phyloP scores from a whole-genome alignment of 2,113 vertebrate species.

The Ctenodactylus gundi region DNA sequence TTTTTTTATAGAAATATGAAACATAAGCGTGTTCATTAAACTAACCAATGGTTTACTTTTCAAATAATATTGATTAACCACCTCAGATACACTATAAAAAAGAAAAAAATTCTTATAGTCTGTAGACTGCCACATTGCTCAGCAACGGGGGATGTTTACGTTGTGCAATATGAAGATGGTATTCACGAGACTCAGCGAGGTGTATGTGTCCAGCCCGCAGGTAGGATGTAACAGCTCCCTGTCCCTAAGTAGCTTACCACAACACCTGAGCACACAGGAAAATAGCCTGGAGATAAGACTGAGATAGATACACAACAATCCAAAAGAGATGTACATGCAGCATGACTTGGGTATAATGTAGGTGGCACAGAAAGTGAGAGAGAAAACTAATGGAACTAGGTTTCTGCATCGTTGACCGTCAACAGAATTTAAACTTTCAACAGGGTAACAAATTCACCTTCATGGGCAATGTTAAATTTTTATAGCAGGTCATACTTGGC shows the following conservation, averaged over 20 bases:
- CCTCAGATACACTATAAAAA: background rate
- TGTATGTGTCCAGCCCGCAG: background rate
- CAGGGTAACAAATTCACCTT: constrained; percentile 96
- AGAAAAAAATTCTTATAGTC: background rate
- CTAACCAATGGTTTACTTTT: background rate
- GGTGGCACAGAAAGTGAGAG: too few relatives aligned
- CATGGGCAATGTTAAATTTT: constrained; percentile 94
- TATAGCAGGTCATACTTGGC: constrained; percentile 96
- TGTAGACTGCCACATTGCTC: background rate
- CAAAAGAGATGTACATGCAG: background rate
- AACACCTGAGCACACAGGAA: background rate
- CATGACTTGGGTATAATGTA: background rate
- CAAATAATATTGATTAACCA: background rate
- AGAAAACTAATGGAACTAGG: too few relatives aligned
- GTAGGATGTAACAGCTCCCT: background rate
- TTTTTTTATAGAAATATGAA: background rate
- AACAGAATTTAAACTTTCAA: constrained; percentile 97
- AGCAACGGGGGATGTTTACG: background rate
- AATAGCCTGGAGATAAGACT: background rate
- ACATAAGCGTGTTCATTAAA: background rate
- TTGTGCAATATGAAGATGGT: background rate
- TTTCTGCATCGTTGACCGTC: constrained; percentile 83
- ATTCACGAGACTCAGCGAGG: background rate
- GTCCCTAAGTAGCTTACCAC: background rate
- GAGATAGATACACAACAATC: background rate